phyloP scores from a whole-genome alignment of 2,888 invertebrate genomes.

The Melitaea athalia region DNA sequence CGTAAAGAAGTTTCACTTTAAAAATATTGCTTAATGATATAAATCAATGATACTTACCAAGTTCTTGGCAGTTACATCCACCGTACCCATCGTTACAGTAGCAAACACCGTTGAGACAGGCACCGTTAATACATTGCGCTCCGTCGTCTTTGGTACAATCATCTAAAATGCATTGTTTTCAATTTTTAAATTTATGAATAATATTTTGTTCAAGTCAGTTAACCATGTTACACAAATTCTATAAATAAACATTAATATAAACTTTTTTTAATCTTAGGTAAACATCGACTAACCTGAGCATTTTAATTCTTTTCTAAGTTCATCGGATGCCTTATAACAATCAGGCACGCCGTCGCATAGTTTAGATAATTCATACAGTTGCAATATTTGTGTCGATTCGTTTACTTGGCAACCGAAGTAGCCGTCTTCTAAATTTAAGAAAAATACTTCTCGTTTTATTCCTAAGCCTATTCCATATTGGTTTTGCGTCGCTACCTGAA shows the following conservation, averaged over 20 bases:
- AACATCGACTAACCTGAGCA: conserved; percentile 90
- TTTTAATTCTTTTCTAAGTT: conserved; percentile 93
- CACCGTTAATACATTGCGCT: conserved; percentile 94
- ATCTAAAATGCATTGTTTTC: conserved; percentile 80
- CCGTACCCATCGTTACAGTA: conserved; percentile 98
- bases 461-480: conserved; percentile 90
- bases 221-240: background rate
- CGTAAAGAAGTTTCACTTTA: background rate
- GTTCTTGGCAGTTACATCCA: conserved; percentile 96
- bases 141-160: conserved; percentile 96
- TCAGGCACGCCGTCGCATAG: conserved; percentile 95
- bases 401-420: conserved; percentile 99
- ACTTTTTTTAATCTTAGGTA: too few relatives aligned
- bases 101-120: conserved; percentile 95
- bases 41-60: conserved; percentile 82
- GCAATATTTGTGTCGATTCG: conserved; percentile 96
- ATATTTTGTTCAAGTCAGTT: too few relatives aligned
- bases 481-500: conserved; percentile 89
- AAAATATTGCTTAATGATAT: background rate
- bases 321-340: conserved; percentile 96
- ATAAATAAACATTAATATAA: background rate
- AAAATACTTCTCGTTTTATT: conserved; percentile 96
- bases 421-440: conserved; percentile 98
- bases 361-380: conserved; percentile 96
- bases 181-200: conserved; percentile 1